Evolutionary conservation across 2,113 vertebrate species (phyloP).

Genomic region (Dipodomys spectabilis): DNA sequence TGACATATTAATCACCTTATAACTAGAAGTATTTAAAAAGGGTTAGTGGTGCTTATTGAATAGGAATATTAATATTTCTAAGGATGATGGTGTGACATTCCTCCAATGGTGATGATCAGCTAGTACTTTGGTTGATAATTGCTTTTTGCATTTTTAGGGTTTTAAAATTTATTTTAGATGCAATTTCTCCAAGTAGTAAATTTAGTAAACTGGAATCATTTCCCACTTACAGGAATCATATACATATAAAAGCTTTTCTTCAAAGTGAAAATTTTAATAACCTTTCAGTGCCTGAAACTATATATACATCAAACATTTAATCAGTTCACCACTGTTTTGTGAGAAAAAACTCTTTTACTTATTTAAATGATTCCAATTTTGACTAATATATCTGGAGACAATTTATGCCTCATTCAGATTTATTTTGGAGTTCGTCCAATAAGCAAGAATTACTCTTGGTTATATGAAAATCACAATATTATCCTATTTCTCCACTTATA

Average conservation of each 20-base stretch:
- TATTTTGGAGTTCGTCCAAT: neutral
- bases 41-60: neutral
- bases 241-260: neutral
- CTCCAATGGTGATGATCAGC: neutral
- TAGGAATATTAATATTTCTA: constrained; percentile 1
- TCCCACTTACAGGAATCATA: neutral
- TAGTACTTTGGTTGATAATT: neutral
- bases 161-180: neutral
- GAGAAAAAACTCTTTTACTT: neutral
- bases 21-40: constrained; percentile 36
- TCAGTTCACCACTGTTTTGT: constrained; percentile 9
- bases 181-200: neutral
- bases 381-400: neutral
- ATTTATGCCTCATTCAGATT: neutral
- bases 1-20: constrained; percentile 31
- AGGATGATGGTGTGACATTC: neutral
- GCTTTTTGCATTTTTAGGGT: neutral
- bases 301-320: neutral
- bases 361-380: neutral
- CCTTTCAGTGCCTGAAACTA: neutral
- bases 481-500: neutral
- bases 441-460: neutral
- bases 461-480: neutral
- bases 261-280: neutral
- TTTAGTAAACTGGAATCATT: neutral